These are phyloP conservation scores for Morelia viridis DNA, from an alignment of 2,797 vertebrate genomes.

Conservation along the genomic window DNA sequence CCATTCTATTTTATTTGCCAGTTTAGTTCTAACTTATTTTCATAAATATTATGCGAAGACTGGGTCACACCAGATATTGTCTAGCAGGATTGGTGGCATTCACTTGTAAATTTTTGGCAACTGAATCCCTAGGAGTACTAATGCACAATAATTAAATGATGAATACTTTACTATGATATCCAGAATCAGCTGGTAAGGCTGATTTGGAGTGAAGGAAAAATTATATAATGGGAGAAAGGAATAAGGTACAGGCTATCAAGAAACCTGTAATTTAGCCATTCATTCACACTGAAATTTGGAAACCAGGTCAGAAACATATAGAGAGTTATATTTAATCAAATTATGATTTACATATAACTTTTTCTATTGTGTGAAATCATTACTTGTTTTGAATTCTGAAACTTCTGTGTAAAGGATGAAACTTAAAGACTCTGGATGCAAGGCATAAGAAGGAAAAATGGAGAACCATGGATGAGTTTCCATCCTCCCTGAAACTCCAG, in stretches of 20 bases:
- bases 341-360: conserved; percentile 69
- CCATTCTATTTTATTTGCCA: neutral
- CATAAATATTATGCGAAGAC: conserved; percentile 44
- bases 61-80: neutral
- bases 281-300: conserved; percentile 78
- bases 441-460: neutral
- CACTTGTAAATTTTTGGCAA: neutral
- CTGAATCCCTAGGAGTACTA: neutral
- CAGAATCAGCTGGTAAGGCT: neutral
- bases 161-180: neutral
- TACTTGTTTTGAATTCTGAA: neutral
- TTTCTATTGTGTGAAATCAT: neutral
- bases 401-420: neutral
- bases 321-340: conserved; percentile 76
- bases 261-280: conserved; percentile 75
- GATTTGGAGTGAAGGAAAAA: neutral
- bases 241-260: conserved; percentile 70
- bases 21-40: conserved; percentile 59
- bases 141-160: neutral
- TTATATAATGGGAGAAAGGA: conserved; percentile 52
- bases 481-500: neutral
- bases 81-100: neutral
- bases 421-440: neutral
- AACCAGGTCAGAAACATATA: conserved; percentile 75
- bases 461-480: neutral